phyloP scores from a whole-genome alignment of 2,888 invertebrate species.

The Dicycla oo region DNA sequence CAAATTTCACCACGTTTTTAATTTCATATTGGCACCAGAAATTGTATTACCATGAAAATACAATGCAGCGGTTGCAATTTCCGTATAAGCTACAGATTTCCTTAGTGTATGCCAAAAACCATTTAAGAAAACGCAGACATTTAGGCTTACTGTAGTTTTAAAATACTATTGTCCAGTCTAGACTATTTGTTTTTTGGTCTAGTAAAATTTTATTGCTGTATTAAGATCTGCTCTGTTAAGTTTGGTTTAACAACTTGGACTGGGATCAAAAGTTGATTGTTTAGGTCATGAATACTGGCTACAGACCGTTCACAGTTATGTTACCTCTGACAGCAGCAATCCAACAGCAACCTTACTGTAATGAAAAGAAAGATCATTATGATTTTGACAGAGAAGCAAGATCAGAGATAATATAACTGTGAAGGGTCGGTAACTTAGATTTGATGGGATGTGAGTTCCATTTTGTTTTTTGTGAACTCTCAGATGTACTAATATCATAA shows the following conservation, averaged over 20 bases:
- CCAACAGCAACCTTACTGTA: no score
- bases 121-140: slow-evolving; percentile 45
- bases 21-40: slow-evolving; percentile 21
- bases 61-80: slow-evolving; percentile 14
- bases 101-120: slow-evolving; percentile 39
- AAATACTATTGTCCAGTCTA: slow-evolving; percentile 44
- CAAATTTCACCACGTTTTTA: slow-evolving; percentile 14
- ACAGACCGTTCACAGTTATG: no score
- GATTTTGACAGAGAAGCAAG: no score
- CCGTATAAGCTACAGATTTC: slow-evolving; percentile 7
- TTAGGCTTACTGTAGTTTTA: slow-evolving; percentile 45
- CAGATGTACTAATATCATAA: no score
- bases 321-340: no score
- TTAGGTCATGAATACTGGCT: background rate
- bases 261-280: slow-evolving; percentile 31
- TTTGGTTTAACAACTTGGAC: slow-evolving; percentile 30
- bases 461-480: background rate
- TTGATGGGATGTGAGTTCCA: background rate
- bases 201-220: slow-evolving; percentile 39
- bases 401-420: no score
- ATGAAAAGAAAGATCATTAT: no score
- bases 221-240: slow-evolving; percentile 28
- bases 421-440: background rate
- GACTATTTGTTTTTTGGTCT: slow-evolving; percentile 16
- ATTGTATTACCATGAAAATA: background rate